Evolutionary conservation across 2,888 invertebrate species (phyloP).

Genomic region (Synanthedon formicaeformis): DNA sequence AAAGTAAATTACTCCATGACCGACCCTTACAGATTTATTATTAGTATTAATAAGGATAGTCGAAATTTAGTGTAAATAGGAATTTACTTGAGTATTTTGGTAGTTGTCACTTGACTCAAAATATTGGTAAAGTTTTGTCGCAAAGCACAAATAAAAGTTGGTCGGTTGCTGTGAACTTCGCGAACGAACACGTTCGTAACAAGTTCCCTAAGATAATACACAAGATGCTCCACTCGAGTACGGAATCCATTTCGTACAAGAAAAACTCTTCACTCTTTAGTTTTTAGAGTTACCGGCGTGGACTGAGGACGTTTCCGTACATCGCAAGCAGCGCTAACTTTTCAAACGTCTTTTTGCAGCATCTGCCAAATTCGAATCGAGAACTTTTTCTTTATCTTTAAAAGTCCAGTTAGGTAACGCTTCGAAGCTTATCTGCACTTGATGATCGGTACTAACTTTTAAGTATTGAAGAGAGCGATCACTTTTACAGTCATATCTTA

Average conservation of each 20-base stretch:
- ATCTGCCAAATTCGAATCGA: constrained; percentile 48
- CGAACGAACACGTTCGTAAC: constrained; percentile 5
- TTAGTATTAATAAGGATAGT: no score
- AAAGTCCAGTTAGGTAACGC: constrained; percentile 28
- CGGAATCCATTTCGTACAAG: constrained; percentile 14
- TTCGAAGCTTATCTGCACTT: constrained; percentile 21
- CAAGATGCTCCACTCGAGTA: constrained; percentile 8
- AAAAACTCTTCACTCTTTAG: constrained; percentile 25
- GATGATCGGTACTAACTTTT: constrained; percentile 7
- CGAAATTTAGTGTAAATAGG: background rate
- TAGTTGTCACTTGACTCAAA: background rate
- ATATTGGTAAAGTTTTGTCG: background rate
- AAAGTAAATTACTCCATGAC: no score
- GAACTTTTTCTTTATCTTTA: constrained; percentile 47
- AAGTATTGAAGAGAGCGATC: background rate
- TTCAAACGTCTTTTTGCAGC: constrained; percentile 24
- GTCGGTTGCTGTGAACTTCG: constrained; percentile 3
- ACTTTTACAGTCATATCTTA: no score
- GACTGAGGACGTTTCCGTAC: constrained; percentile 18
- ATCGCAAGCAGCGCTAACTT: constrained; percentile 22
- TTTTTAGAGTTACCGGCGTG: constrained; percentile 20
- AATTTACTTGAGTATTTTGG: background rate
- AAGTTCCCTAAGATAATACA: constrained; percentile 9
- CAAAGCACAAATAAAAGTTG: constrained; percentile 1
- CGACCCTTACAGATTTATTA: no score